Percentiles rank a stretch among this genome's conserved stretches.
These are phyloP conservation scores for Clitarchus hookeri DNA, from an alignment of 2,888 invertebrate species.

Conservation along the genomic window DNA sequence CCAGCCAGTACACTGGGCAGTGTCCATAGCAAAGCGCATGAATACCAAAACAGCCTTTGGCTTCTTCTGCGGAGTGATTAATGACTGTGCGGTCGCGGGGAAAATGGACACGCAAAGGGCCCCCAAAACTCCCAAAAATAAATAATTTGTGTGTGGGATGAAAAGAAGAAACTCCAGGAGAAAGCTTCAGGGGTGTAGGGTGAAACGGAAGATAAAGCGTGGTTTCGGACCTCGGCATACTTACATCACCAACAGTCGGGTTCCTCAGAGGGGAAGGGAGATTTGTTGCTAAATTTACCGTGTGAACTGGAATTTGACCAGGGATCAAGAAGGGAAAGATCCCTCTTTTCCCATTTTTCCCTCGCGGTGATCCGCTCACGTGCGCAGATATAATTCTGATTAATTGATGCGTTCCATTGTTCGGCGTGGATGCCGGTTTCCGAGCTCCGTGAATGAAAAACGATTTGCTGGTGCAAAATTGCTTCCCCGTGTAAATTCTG, in stretches of 20 bases:
- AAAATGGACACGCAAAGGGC: background rate
- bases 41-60: background rate
- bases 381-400: constrained; percentile 4
- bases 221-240: background rate
- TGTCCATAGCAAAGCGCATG: background rate
- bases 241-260: background rate
- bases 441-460: background rate
- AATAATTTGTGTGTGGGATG: background rate
- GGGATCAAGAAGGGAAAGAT: background rate
- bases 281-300: constrained; percentile 14
- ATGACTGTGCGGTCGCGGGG: background rate
- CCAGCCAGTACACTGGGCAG: background rate
- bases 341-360: background rate
- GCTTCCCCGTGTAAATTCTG: background rate
- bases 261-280: background rate
- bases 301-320: background rate
- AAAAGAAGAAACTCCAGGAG: background rate
- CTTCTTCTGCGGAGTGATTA: background rate
- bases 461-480: background rate
- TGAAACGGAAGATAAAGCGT: background rate
- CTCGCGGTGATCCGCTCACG: background rate
- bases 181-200: background rate
- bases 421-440: background rate
- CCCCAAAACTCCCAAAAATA: background rate
- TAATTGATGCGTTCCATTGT: background rate